A percentile compares a stretch with the other conserved stretches of the same genome.
phyloP scores from a whole-genome alignment of 1,140 invertebrate species.

The Drosophila sproati region DNA sequence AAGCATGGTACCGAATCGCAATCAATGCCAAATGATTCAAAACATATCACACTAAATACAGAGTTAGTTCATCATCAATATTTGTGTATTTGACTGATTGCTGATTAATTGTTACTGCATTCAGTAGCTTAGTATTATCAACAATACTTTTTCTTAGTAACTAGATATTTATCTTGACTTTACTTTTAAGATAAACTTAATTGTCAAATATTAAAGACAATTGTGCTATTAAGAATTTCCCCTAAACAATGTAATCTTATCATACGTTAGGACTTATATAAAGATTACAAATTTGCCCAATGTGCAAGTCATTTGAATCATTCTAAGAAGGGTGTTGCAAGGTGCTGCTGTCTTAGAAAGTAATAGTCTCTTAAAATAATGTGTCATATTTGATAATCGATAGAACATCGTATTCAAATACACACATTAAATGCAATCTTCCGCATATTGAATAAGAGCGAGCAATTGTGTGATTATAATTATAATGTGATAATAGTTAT shows the following conservation, averaged over 20 bases:
- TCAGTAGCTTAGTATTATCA: not conserved
- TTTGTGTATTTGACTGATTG: not conserved
- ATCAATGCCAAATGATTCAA: no score
- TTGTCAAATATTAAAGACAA: not conserved
- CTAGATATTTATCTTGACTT: not conserved
- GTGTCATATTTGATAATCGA: not conserved
- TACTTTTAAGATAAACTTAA: not conserved
- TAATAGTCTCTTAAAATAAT: no score
- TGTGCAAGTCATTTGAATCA: not conserved
- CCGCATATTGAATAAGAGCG: not conserved
- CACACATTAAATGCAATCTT: not conserved
- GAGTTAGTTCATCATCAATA: not conserved
- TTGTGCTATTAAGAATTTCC: not conserved
- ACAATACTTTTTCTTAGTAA: not conserved
- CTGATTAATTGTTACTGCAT: not conserved
- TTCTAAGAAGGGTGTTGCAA: not conserved
- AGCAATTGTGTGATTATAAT: not conserved
- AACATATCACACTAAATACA: not conserved
- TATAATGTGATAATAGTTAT: not conserved
- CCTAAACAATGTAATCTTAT: conserved; percentile 20
- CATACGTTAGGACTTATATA: not conserved
- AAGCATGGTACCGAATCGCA: no score
- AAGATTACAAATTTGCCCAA: not conserved
- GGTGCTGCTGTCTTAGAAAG: no score
- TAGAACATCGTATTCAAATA: not conserved